Evolutionary conservation across 2,888 invertebrate genomes (phyloP), one percentile per base, ranked within the genome.

Genomic region (Sesia apiformis): DNA sequence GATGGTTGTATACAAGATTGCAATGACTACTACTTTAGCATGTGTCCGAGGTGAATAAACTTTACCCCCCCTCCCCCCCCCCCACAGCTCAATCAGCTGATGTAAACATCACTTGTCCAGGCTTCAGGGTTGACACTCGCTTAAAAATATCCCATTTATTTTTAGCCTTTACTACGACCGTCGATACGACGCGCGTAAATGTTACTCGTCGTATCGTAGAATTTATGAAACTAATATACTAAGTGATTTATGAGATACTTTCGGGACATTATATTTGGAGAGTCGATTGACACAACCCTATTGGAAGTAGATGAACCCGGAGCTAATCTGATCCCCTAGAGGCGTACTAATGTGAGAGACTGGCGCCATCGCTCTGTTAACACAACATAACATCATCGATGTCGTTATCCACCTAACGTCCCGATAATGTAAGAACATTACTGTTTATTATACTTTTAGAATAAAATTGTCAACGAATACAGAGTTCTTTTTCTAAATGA

Each of bases 31-130:
- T 23, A 23, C 23, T 23, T 23, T 23, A 23, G 23, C 23, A 23
- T 64, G 57, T 56, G 56, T 58, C 60, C 63, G 67, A 70, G 84
- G 80, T 84, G 70, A 83, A 81, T 63, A 77, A 83, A 82, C 85
- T 84, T 75, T 72, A 69, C 64, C 46, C 46, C 4, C n/a, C 78
- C 77, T 77, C 74, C 74, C 75, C 78, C 77, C 77, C 74, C 74
- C 75, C 70, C 68, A 73, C 74, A 76, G 75, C 77, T 58, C 66
- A 62, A 67, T 74, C 70, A 69, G 66, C 63, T 70, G 77, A 70
- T 73, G 80, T 82, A 81, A 84, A 83, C 84, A 81, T 70, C 68
- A 73, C 70, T 70, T 70, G 74, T 74, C 69, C 74, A 63, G 63
- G 63, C 62, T 63, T 54, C 60, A 66, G 78, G 78, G 78, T 69